Base-by-base conservation (phyloP, 2,888 invertebrate genomes). In the Myopa tessellatipennis region DNA sequence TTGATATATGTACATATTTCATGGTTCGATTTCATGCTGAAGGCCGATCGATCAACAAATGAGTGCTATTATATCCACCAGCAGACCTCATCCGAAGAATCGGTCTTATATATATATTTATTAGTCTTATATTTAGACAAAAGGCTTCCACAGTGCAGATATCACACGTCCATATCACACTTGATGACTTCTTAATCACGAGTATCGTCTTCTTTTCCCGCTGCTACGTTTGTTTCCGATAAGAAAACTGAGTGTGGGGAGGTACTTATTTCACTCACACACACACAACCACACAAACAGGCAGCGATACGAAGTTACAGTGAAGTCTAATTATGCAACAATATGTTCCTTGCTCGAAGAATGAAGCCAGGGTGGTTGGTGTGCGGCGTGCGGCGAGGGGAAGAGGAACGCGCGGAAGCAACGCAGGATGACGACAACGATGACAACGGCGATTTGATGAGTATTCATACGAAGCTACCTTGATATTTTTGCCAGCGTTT, bases 161-260 rank as follows among this genome's bases (percentile, higher is more conserved):
- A 26, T 60, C 60, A 72, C 72, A 72, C 72, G 72, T 72, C 40
- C 72, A 10, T 10, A 45, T 45, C 45, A n/a, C 72, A 72, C 58
- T 34, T 58, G 60, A 72, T 60, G 72, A 72, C 72, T 72, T 72
- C 84, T 83, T 84, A 85, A 85, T 86, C 84, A 85, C 82, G 84
- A 86, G 86, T 86, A 85, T 84, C 85, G 84, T 85, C 84, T 86
- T 87, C 86, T 85, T 84, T 80, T 86, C 83, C 84, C 79, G 80
- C 81, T 80, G 79, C 79, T 79, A 74, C 70, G 55, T 65, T 45
- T 34, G 14, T 38, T 36, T 70, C 73, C 73, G 73, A 61, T 82
- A 26, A n/a, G 18, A 45, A 65, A 73, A 45, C n/a, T 74, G 61
- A 69, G 70, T 69, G 52, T 67, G 74, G 18, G 45, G 65, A 73